Evolutionary conservation across 2,888 invertebrate species (phyloP), one percentile per base, ranked within the genome.

Genomic region (Microctonus brassicae): DNA sequence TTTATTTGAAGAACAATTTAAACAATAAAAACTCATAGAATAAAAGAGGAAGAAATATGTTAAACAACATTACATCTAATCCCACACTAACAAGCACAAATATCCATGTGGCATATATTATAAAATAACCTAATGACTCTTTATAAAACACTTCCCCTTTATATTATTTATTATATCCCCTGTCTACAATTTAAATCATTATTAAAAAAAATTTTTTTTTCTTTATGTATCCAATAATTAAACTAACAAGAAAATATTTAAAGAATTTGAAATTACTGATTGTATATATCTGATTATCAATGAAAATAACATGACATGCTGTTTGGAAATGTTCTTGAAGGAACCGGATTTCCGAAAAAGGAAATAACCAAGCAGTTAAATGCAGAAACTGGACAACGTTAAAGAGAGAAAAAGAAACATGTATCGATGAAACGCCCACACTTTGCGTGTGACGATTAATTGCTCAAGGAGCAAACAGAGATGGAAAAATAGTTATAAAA

Each of bases 291-390:
- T 9, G 20, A 24, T 10, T 53, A 7, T 9, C 10, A 13, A 20
- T 11, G 20, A 55, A 55, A 4, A 55, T 24, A 17, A 55, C 22
- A 22, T 24, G 26, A 55, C 22, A 22, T 11, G 26, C 22, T 24
- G 11, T 10, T 10, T 55, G 39, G 13, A 39, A n/a, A 4, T 11
- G 13, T 39, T 39, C 13, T 39, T n/a, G n/a, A 24, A 42, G 70
- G 65, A 81, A 78, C 81, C 80, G 82, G 82, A 84, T 84, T 84
- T 84, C 84, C 84, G 81, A 83, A 86, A 84, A 86, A 84, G 86
- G 86, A 77, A 81, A 84, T 84, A 77, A 72, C 71, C 76, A 70
- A 69, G 64, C 72, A 70, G 65, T 57, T 64, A 67, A 68, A 73
- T 66, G 78, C 81, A 77, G 74, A 79, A 39, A 39, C 81, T 70